Conservation (phyloP, 2,888 invertebrate genomes). For the Acanthococcus lagerstroemiae region DNA sequence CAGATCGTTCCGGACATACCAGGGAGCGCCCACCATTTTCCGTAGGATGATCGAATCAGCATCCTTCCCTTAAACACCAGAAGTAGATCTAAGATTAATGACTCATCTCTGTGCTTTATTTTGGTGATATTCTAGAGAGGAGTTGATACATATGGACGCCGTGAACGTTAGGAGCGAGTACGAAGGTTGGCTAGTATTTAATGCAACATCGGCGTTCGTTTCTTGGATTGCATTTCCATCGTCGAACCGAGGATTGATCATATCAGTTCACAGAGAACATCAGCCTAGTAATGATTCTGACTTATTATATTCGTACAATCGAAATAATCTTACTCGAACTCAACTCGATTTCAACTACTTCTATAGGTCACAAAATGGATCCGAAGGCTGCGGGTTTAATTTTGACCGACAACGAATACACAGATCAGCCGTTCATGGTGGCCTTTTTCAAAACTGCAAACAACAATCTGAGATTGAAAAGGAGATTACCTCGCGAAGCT, state of each 20-base stretch:
- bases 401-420: slow-evolving; percentile 54
- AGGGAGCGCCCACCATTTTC: no score
- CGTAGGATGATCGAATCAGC: no score
- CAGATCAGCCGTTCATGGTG: slow-evolving; percentile 84
- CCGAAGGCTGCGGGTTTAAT: slow-evolving; percentile 77
- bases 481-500: slow-evolving; percentile 46
- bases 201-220: slow-evolving; percentile 65
- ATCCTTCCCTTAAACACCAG: no score
- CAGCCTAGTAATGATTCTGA: slow-evolving; percentile 45
- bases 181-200: slow-evolving; percentile 79
- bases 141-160: slow-evolving; percentile 62
- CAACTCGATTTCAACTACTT: no score
- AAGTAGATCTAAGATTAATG: no score
- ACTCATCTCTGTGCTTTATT: neutral
- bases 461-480: slow-evolving; percentile 40
- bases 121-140: slow-evolving; percentile 52
- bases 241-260: slow-evolving; percentile 74
- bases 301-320: neutral
- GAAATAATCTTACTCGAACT: no score
- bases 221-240: slow-evolving; percentile 70
- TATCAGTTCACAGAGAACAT: slow-evolving; percentile 62
- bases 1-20: no score
- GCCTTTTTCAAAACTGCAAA: slow-evolving; percentile 72
- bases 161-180: slow-evolving; percentile 64
- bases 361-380: slow-evolving; percentile 63